These are phyloP conservation scores for Hirudo medicinalis DNA, from an alignment of 1,140 invertebrate genomes.

Conservation along the genomic window DNA sequence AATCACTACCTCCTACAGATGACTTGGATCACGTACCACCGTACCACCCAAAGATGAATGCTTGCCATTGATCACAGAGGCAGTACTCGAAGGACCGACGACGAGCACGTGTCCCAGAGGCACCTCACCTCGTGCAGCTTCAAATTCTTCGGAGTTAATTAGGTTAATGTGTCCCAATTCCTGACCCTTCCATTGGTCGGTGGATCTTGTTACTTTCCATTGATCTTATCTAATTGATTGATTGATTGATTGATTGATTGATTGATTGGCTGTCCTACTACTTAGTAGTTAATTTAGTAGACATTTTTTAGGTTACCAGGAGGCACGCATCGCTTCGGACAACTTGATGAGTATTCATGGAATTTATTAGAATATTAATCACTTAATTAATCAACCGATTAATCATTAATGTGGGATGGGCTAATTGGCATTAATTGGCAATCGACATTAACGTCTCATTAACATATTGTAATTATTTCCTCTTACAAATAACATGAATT, in stretches of 20 bases:
- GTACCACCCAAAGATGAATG: too few species aligned
- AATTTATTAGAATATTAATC: not conserved
- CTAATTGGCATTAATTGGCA: too few species aligned
- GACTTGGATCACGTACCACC: too few species aligned
- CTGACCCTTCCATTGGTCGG: not conserved
- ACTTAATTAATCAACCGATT: too few species aligned
- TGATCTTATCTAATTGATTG: not conserved
- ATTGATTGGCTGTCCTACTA: not conserved
- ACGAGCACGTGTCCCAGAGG: not conserved
- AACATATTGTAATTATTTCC: too few species aligned
- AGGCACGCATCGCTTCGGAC: not conserved
- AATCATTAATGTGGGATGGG: too few species aligned
- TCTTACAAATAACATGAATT: too few species aligned
- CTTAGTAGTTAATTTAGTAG: not conserved
- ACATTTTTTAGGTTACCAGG: not conserved
- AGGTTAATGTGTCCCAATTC: not conserved
- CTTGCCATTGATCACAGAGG: not conserved
- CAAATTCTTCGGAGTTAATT: not conserved
- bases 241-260: slow-evolving; percentile 7
- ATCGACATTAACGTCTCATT: too few species aligned
- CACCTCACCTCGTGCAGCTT: not conserved
- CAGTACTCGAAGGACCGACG: not conserved
- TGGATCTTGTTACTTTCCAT: too few species aligned
- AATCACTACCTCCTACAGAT: too few species aligned
- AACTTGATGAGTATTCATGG: not conserved